Conservation (phyloP, 2,797 vertebrate species). For the Pseudocheirus occidentalis region DNA sequence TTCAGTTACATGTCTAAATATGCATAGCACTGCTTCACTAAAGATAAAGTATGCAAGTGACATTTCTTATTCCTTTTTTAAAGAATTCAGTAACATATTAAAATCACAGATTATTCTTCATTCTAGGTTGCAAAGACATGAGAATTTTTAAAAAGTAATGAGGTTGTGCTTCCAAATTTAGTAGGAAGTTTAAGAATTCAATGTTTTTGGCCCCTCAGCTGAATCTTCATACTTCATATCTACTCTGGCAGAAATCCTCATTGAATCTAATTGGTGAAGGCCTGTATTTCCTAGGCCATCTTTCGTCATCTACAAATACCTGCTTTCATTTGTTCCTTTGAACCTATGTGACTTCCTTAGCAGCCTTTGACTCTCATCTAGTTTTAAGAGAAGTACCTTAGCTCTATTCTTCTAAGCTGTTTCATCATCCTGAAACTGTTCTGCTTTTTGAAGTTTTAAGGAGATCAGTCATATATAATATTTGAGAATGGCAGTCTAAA, state of each 20-base stretch:
- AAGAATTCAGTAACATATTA: constrained; percentile 11
- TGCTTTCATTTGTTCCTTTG: not conserved
- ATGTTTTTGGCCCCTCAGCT: not conserved
- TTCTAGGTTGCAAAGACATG: not conserved
- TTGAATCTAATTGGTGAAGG: not conserved
- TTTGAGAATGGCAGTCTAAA: no score
- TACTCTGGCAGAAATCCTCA: constrained; percentile 23
- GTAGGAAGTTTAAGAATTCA: constrained; percentile 21
- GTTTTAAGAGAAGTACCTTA: not conserved
- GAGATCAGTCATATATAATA: not conserved
- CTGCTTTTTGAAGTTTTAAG: not conserved
- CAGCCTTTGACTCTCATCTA: not conserved
- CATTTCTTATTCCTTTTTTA: constrained; percentile 9
- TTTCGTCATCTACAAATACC: not conserved
- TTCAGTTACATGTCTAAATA: constrained; percentile 15
- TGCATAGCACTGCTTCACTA: not conserved
- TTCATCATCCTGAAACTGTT: not conserved
- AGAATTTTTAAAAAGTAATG: not conserved
- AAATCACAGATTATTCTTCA: constrained; percentile 3
- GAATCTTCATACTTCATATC: constrained; percentile 6
- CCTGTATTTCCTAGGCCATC: not conserved
- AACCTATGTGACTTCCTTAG: not conserved
- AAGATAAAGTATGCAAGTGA: constrained; percentile 14
- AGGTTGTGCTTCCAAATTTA: not conserved
- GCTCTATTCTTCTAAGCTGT: not conserved